Evolutionary conservation across 2,888 invertebrate genomes (phyloP).

Genomic region (Sarcophaga subvicina): DNA sequence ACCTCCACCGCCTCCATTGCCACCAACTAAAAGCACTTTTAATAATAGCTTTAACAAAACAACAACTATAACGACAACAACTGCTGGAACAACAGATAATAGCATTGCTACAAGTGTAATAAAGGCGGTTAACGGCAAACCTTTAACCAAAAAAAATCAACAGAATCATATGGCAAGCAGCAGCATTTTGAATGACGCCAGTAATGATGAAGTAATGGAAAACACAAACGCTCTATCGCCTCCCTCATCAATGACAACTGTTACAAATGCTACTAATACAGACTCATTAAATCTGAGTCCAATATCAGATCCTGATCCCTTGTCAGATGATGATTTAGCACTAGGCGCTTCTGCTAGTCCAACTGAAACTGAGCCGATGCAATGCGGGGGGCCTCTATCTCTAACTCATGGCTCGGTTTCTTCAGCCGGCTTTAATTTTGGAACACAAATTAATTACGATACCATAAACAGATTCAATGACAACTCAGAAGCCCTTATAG

Average conservation of each 20-base stretch:
- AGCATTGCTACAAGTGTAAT: neutral
- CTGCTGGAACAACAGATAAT: slow-evolving; percentile 15
- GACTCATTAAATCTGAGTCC: slow-evolving; percentile 78
- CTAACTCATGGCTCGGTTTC: slow-evolving; percentile 58
- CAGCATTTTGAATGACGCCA: neutral
- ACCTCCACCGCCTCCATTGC: slow-evolving; percentile 50
- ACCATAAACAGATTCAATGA: slow-evolving; percentile 21
- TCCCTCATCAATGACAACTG: slow-evolving; percentile 69
- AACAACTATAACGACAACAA: slow-evolving; percentile 59
- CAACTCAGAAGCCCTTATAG: slow-evolving; percentile 29
- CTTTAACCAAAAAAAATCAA: slow-evolving; percentile 24
- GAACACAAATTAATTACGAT: slow-evolving; percentile 60
- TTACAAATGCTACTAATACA: slow-evolving; percentile 68
- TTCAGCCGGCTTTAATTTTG: slow-evolving; percentile 36
- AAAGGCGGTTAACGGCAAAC: slow-evolving; percentile 4
- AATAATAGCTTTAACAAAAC: slow-evolving; percentile 56
- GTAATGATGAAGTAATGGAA: slow-evolving; percentile 34
- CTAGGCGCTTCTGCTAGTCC: slow-evolving; percentile 82
- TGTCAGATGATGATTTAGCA: slow-evolving; percentile 81
- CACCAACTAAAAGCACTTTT: slow-evolving; percentile 37
- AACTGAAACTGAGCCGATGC: slow-evolving; percentile 76
- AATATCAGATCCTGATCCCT: slow-evolving; percentile 77
- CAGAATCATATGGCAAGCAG: neutral
- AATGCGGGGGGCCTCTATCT: slow-evolving; percentile 69
- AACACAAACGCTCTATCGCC: slow-evolving; percentile 53